These are phyloP conservation scores for Urocolius indicus DNA, from an alignment of 2,113 vertebrate genomes.

Conservation along the genomic window DNA sequence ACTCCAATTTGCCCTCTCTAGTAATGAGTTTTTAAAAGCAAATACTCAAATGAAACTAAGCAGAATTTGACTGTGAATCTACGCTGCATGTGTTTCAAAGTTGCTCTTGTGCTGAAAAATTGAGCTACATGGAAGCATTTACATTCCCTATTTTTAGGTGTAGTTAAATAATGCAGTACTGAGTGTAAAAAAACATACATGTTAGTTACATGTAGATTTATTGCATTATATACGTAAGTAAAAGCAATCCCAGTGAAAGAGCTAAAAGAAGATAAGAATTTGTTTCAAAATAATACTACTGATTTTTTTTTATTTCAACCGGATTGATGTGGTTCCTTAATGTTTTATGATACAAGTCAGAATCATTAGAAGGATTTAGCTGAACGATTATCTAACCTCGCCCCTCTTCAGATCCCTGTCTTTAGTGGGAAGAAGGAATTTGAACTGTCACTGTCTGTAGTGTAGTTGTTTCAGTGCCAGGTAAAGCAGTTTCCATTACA, in stretches of 20 bases:
- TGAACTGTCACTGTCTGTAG: not conserved
- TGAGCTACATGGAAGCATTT: not conserved
- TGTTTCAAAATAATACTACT: not conserved
- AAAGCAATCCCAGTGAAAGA: not conserved
- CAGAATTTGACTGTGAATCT: not conserved
- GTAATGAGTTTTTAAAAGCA: not conserved
- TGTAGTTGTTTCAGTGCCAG: not conserved
- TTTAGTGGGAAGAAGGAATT: not conserved
- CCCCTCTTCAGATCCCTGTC: not conserved
- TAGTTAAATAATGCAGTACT: not conserved
- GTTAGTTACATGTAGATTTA: not conserved
- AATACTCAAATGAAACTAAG: not conserved
- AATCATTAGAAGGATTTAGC: not conserved
- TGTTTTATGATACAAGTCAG: not conserved
- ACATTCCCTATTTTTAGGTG: not conserved
- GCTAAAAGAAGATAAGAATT: not conserved
- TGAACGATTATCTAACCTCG: not conserved
- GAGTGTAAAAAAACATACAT: not conserved
- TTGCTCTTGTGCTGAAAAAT: not conserved
- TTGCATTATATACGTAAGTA: not conserved
- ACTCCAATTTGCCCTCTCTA: conserved; percentile 10
- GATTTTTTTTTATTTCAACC: not conserved
- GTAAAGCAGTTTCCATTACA: not conserved
- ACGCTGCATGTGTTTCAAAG: not conserved
- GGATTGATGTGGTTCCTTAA: not conserved